Percentiles rank a stretch among this genome's conserved stretches.
phyloP scores from a whole-genome alignment of 2,888 invertebrate species.

The Orthosia incerta region DNA sequence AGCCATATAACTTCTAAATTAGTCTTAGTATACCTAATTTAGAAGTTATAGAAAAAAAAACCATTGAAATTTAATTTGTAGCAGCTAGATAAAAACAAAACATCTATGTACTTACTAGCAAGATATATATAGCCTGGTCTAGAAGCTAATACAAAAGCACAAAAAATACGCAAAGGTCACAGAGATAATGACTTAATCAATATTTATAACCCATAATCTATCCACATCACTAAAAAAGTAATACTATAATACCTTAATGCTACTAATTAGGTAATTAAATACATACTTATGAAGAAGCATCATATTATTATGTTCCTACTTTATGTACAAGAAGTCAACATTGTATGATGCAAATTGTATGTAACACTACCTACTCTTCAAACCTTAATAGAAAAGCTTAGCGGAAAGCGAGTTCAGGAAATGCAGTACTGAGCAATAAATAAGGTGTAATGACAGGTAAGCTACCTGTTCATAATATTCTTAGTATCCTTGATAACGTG shows the following conservation, averaged over 20 bases:
- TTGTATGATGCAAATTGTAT: slow-evolving; percentile 1
- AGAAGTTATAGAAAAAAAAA: no score
- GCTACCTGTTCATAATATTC: not conserved
- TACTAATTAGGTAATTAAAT: no score
- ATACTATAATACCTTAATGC: no score
- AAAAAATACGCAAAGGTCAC: not conserved
- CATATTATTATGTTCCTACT: not conserved
- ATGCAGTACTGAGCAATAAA: not conserved
- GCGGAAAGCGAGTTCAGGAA: slow-evolving; percentile 14
- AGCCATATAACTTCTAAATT: no score
- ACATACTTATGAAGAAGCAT: not conserved
- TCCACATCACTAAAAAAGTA: no score
- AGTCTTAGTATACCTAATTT: no score
- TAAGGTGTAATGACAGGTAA: not conserved
- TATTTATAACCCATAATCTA: not conserved
- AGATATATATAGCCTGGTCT: no score
- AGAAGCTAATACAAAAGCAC: not conserved
- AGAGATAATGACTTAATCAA: not conserved
- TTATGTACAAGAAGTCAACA: not conserved
- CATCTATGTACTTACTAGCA: no score
- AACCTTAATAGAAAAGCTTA: slow-evolving; percentile 9
- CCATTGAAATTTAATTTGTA: no score
- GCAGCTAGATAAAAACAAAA: no score
- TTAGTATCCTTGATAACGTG: not conserved
- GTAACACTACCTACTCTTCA: slow-evolving; percentile 13